Base-by-base conservation (phyloP, 2,797 vertebrate genomes). In the Sebastes umbrosus region DNA sequence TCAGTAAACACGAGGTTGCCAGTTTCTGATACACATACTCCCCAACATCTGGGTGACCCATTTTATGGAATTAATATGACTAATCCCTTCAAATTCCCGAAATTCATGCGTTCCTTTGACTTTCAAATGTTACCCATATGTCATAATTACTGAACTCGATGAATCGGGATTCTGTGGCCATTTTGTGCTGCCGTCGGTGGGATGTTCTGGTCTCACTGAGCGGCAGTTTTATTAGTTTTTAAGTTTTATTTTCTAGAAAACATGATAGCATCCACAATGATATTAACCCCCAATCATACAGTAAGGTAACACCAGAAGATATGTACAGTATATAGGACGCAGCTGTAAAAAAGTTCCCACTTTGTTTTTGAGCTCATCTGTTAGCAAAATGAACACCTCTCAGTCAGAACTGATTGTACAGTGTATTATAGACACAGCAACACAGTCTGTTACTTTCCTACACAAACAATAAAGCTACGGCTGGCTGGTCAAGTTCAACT, bases 41-140 rank as follows among this genome's bases (percentile, higher is more conserved):
- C 84, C 67, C 62, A 80, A 89, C 90, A 93, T 93, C 93, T 92
- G 92, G 77, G 69, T 92, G 89, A 94, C 89, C 89, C 83, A 89
- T 87, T 94, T 94, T 81, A 83, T 75, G 64, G 85, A 87, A 88
- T 94, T 90, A 93, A 84, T 54, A 12, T 72, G 34, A 81, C 77
- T 93, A 93, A 93, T 93, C 90, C 71, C 25, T 76, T 90, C 72
- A 89, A 77, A 85, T 89, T 87, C 74, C 63, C 72, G 54, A 78
- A 91, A 92, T 86, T 85, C 74, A 84, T 82, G 11, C 6, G 31
- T 64, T 71, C 77, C 79, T 91, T 85, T 92, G 89, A 90, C 92
- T 87, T 91, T 86, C 69, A 86, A 79, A 88, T 91, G 72, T 86
- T 34, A 73, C 75, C 78, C 91, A 93, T 87, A 91, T 90, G 90